A percentile compares a stretch with the other conserved stretches of the same genome.
phyloP scores from a whole-genome alignment of 35 echinoderm and acorn worm genomes.

The Acanthaster planci region DNA sequence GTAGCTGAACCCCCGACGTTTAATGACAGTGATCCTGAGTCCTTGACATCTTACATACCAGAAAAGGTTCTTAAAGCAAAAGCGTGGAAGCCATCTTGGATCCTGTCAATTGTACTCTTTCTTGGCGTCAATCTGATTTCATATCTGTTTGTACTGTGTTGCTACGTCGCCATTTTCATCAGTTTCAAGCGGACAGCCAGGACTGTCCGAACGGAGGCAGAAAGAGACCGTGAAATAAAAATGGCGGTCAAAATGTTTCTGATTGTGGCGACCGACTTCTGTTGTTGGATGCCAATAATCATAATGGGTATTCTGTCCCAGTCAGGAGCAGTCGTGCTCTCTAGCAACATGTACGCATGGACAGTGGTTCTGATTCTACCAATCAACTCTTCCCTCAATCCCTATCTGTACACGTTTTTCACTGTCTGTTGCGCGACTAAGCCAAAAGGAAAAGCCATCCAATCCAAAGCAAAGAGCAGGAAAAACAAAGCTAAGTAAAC shows the following conservation, averaged over 20 bases:
- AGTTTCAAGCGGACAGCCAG: constrained; percentile 35
- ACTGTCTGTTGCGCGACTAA: too few relatives aligned
- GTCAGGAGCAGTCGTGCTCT: constrained; percentile 36
- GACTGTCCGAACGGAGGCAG: neutral
- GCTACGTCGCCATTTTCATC: constrained; percentile 64
- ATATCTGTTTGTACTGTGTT: constrained; percentile 47
- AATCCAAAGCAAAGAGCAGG: too few relatives aligned
- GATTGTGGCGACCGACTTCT: constrained; percentile 73
- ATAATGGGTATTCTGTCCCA: constrained; percentile 75
- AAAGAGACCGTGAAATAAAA: constrained; percentile 54
- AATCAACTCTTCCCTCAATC: too few relatives aligned
- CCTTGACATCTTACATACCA: too few relatives aligned
- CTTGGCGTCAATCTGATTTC: constrained; percentile 58
- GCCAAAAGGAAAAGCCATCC: too few relatives aligned
- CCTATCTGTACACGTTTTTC: too few relatives aligned
- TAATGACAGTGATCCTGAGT: too few relatives aligned
- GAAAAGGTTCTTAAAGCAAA: too few relatives aligned
- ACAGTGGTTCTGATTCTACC: constrained; percentile 78
- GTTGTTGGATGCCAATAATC: constrained; percentile 93
- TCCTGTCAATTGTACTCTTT: constrained; percentile 69
- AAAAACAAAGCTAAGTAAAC: too few relatives aligned
- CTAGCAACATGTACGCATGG: constrained; percentile 67
- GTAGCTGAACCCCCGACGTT: too few relatives aligned
- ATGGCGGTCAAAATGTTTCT: constrained; percentile 79
- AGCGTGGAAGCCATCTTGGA: too few relatives aligned